phyloP scores from a whole-genome alignment of 2,113 vertebrate species.

The Aphyosemion australe region DNA sequence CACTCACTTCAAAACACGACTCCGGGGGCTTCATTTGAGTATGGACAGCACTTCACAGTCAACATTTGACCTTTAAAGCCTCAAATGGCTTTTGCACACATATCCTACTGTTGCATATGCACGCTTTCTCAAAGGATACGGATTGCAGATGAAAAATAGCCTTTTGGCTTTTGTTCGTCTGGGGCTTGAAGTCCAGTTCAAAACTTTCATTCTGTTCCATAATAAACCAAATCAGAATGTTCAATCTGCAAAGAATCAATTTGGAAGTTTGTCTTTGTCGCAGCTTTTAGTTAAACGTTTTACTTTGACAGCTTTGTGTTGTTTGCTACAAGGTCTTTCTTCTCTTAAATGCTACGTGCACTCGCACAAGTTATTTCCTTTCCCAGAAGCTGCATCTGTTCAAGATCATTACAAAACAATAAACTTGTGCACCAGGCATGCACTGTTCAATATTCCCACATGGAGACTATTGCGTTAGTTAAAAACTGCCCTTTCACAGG shows the following conservation, averaged over 20 bases:
- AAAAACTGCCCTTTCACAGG: constrained; percentile 9
- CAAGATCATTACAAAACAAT: constrained; percentile 8
- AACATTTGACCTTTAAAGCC: constrained; percentile 74
- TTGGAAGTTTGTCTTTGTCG: not conserved
- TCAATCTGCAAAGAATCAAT: not conserved
- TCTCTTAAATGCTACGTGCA: constrained; percentile 3
- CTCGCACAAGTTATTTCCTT: not conserved
- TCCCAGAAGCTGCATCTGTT: constrained; percentile 11
- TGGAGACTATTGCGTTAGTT: not conserved
- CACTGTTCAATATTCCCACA: constrained; percentile 1
- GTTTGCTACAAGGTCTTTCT: not conserved
- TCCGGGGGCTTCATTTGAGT: constrained; percentile 63
- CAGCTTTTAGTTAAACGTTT: not conserved
- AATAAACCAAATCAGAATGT: constrained; percentile 18
- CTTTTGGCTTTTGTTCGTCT: constrained; percentile 23
- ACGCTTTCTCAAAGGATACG: constrained; percentile 55
- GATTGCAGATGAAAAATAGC: constrained; percentile 55
- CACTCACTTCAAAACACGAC: constrained; percentile 63
- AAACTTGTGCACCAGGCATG: not conserved
- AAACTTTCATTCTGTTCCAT: constrained; percentile 31
- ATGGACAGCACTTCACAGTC: constrained; percentile 61
- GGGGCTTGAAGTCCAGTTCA: constrained; percentile 6
- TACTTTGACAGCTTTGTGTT: not conserved
- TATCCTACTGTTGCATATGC: constrained; percentile 58
- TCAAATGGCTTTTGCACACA: constrained; percentile 43